Evolutionary conservation across 2,888 invertebrate species (phyloP), one percentile per base, ranked within the genome.

Genomic region (Rotaria macrura): DNA sequence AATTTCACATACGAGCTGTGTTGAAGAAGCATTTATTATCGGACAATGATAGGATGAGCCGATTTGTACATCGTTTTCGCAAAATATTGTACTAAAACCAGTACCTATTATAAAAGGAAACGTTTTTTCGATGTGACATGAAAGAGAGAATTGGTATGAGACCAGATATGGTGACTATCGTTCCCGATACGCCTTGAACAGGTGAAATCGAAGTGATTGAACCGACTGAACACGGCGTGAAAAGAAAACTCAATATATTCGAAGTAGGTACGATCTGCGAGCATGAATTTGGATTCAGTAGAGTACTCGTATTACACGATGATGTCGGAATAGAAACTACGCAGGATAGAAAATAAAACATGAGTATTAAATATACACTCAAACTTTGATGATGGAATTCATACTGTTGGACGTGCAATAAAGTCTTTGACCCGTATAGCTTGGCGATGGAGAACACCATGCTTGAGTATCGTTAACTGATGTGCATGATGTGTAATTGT

Each of bases 31-130:
- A 23, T 1, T 34, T n/a, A 2, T 3, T 3, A 86, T 84, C 79
- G 74, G 25, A 43, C 86, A 86, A 17, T 38, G 14, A 34, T 84
- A 79, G 0, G 79, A 79, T n/a, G 52, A 74, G 1, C 84, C 84
- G 14, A 86, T 72, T 6, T 20, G 29, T 17, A 86, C 54, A n/a
- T 38, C 52, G 34, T 86, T 86, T 84, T 84, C 86, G 29, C 86
- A 84, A 43, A n/a, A 23, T 38, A 9, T 79, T 40, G 25, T 20
- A 38, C 86, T 84, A 23, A 86, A 84, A 55, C 84, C 29, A 2
- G 34, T 84, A n/a, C 25, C 52, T 52, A 2, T 52, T 2, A 52
- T 49, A 9, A 49, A 49, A 14, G 49, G 17, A 49, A 14, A 49
- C 5, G 7, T 7, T 43, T 7, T 7, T 43, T 5, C 5, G 5